Evolutionary conservation across 2,797 vertebrate species (phyloP), one percentile per base, ranked within the genome.

Genomic region (Lindbergichthys nudifrons): DNA sequence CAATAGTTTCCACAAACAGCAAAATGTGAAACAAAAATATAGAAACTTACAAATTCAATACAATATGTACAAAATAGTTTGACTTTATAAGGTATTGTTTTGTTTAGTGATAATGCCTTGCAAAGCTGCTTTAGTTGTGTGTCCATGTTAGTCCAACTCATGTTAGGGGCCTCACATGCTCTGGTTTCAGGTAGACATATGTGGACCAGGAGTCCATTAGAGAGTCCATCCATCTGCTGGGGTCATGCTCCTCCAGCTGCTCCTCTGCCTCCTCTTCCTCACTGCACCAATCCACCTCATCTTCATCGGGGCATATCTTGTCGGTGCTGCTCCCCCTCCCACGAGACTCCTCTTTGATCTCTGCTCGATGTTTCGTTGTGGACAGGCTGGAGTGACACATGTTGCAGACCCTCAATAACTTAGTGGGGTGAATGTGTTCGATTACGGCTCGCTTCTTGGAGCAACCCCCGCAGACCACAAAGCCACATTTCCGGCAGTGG

Each of bases 401-500:
- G 60, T 41, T 66, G 89, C 97, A 99, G 64, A 98, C 95, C 3
- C 97, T 91, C 41, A 96, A 65, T 0, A 91, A 90, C 80, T 96
- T 96, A 14, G 94, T 86, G 0, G 95, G 95, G 66, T 89, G 73
- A 45, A 98, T 94, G 53, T 95, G 87, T 0, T 73, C 75, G 67
- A 98, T 93, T 43, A 98, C 51, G 4, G 94, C 95, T 16, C 95
- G 91, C 14, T 85, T 80, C 12, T 94, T 92, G 18, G 97, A 98
- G 89, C 97, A 98, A 4, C 92, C 72, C 0, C 85, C 90, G 0
- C 97, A 98, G 3, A 98, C 96, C 1, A 98, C 89, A 3, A 96
- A 97, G 84, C 97, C 97, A 0, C 97, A 98, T 58, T 93, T 93
- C 11, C 97, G 92, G 88, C 97, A 98, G 92, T 98, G 97, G 89